These are phyloP conservation scores for Calonectris borealis DNA, from an alignment of 2,113 vertebrate species.

Conservation along the genomic window DNA sequence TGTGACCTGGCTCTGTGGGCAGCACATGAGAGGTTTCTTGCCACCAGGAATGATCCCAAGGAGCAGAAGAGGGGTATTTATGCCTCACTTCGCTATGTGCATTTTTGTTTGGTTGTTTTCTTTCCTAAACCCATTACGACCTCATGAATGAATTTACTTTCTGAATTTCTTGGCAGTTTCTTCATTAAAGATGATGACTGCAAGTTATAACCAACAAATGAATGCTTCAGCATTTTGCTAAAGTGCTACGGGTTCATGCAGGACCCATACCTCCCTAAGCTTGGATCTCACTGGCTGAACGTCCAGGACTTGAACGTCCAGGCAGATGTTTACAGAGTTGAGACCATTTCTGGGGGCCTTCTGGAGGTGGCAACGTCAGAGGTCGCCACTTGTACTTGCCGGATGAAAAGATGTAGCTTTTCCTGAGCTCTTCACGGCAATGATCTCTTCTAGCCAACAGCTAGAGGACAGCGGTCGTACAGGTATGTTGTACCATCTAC, in stretches of 20 bases:
- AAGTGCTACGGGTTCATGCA: not conserved
- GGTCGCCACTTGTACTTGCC: not conserved
- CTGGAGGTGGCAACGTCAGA: not conserved
- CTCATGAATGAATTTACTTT: not conserved
- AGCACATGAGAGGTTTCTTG: fast-evolving
- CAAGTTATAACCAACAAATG: not conserved
- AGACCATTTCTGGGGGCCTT: not conserved
- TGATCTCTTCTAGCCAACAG: not conserved
- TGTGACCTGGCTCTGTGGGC: not conserved
- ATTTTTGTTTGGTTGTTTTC: not conserved
- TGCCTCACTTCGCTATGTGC: not conserved
- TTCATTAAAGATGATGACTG: not conserved
- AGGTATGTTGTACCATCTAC: not conserved
- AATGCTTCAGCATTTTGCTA: not conserved
- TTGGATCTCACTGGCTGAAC: not conserved
- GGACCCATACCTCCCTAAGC: not conserved
- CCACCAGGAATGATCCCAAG: not conserved
- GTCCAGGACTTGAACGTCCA: not conserved
- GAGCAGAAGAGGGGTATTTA: not conserved
- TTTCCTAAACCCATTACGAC: not conserved
- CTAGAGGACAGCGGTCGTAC: not conserved
- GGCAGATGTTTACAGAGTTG: not conserved
- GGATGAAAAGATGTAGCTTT: not conserved
- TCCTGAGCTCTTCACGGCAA: not conserved
- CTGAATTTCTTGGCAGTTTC: not conserved